Evolutionary conservation across 2,888 invertebrate genomes (phyloP), one percentile per base, ranked within the genome.

Genomic region (Peribatodes rhomboidaria): DNA sequence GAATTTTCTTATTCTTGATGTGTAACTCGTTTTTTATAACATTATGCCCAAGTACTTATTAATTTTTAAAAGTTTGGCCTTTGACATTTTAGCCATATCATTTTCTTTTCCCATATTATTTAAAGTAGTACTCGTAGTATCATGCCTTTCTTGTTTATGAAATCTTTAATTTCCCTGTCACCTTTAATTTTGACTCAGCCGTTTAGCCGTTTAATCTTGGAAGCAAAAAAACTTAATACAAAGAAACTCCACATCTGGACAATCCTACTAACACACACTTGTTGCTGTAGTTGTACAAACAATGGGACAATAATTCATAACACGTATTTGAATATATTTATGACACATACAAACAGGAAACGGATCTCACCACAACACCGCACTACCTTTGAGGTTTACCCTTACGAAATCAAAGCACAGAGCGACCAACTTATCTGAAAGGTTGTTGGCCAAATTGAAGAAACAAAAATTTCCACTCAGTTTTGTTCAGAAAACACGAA

Each of bases 331-430:
- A n/a, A n/a, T n/a, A n/a, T n/a, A 27, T 46, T 46, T 11, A 8
- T 8, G n/a, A 27, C 27, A 46, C 46, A n/a, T 20, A 27, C 27
- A 13, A 46, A 46, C 22, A 27, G 42, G 18, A 6, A 42, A 42
- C 18, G 18, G 18, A 16, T 42, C 9, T 11, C 27, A 27, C 9
- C 46, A 27, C 27, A 27, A 46, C 27, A 46, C 20, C 22, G 44
- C 20, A 46, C 44, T 46, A 46, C 46, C 47, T 49, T 49, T 49
- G 31, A 11, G 31, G 9, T 27, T 27, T n/a, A 46, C 46, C 46
- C 22, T 46, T 47, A 31, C 10, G 9, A 31, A 47, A 47, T 47
- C 47, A 47, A 47, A 31, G 14, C 31, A 14, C 10, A n/a, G 37
- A 13, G 8, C 13, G 10, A 1, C 47, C 4, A 27, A n/a, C 10